Evolutionary conservation across 2,797 vertebrate genomes (phyloP), one percentile per base, ranked within the genome.

Genomic region (Onychomys torridus): DNA sequence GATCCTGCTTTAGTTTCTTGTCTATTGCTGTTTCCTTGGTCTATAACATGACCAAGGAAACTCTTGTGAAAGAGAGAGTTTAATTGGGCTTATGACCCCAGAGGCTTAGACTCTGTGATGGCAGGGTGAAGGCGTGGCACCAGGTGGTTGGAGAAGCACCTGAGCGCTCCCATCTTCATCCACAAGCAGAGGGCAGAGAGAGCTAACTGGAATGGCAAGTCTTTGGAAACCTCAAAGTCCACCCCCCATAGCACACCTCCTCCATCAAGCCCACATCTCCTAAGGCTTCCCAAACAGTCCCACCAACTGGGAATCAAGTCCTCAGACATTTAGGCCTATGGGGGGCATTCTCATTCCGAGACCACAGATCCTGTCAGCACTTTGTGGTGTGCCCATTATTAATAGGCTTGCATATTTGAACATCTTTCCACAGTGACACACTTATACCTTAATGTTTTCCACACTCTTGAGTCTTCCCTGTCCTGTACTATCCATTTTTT

Each of bases 321-420:
- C 21, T 23, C 55, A 59, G 12, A 59, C 23, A 37, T 4, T 2
- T 9, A 23, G 57, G n/a, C n/a, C 55, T 14, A 2, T 5, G 52
- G 79, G 55, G 55, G 13, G 21, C 55, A 17, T 16, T 82, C 55
- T n/a, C 55, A 37, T 17, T 40, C 23, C 14, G 27, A 61, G 78
- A 37, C 34, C 21, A 4, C 21, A 55, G 43, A 9, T 25, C 32
- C 19, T 83, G 81, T 29, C 25, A 11, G 6, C 12, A 1, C 29
- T 65, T 32, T 46, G 40, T 21, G 9, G 8, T 65, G 29, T 5
- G 57, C 13, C 82, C 59, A 0, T 52, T 92, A 57, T 78, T 19
- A 82, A 32, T 71, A 12, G 92, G 61, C 75, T 83, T n/a, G 7
- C 90, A 67, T 89, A 63, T 93, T 89, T 89, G 4, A 87, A 75